These are phyloP conservation scores for Athrips mouffetella DNA, from an alignment of 2,888 invertebrate genomes.

Conservation along the genomic window DNA sequence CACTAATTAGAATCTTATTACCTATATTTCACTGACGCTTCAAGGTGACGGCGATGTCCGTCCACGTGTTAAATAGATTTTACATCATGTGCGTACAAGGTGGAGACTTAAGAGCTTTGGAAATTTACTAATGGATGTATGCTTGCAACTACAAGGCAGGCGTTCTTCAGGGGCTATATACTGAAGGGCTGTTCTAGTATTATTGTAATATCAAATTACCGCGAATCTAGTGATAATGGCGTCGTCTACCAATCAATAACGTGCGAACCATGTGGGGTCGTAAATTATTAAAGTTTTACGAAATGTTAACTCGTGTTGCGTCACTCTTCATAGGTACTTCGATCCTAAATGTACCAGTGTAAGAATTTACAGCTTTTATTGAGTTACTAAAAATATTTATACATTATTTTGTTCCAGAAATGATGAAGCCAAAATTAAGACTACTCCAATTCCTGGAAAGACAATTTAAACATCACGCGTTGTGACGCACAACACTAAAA, in stretches of 20 bases:
- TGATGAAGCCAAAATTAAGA: slow-evolving; percentile 64
- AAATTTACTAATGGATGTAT: slow-evolving; percentile 24
- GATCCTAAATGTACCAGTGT: too few species aligned
- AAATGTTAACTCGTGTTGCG: too few species aligned
- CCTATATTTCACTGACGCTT: slow-evolving; percentile 5
- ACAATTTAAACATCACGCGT: slow-evolving; percentile 55
- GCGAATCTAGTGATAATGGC: slow-evolving; percentile 46
- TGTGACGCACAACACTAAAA: slow-evolving; percentile 64
- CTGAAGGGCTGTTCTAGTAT: neutral
- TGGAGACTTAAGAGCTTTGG: neutral
- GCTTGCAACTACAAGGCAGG: slow-evolving; percentile 8
- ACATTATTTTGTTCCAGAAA: slow-evolving; percentile 55
- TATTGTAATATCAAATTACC: slow-evolving; percentile 16
- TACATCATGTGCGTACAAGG: neutral
- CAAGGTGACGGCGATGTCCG: neutral
- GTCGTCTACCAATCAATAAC: slow-evolving; percentile 59
- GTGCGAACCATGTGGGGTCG: slow-evolving; percentile 41
- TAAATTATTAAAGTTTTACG: slow-evolving; percentile 1
- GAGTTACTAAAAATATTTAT: neutral
- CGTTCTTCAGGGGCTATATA: neutral
- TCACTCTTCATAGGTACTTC: too few species aligned
- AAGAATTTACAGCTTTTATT: too few species aligned
- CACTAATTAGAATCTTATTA: neutral
- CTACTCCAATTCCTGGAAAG: slow-evolving; percentile 52
- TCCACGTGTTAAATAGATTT: neutral